phyloP scores from a whole-genome alignment of 2,888 invertebrate species.

The Idaea aversata region DNA sequence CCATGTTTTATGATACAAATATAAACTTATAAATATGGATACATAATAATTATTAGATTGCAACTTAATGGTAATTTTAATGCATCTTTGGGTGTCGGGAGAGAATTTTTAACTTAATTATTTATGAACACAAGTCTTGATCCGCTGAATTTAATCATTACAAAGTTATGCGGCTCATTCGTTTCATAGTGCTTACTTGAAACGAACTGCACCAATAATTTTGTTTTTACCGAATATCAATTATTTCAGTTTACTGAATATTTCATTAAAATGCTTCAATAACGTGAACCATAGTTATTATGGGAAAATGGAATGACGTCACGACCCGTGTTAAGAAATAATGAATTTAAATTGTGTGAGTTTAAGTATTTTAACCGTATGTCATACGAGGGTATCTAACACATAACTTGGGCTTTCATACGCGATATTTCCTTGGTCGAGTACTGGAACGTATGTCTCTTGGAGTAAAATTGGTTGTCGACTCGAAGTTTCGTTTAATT shows the following conservation, averaged over 20 bases:
- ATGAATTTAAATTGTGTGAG: conserved; percentile 16
- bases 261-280: no score
- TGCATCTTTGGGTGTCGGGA: conserved; percentile 29
- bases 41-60: not conserved
- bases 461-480: conserved; percentile 69
- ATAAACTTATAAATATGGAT: not conserved
- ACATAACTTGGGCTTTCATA: conserved; percentile 52
- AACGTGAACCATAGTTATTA: not conserved
- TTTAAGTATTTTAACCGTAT: conserved; percentile 28
- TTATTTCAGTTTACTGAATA: no score
- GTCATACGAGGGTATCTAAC: conserved; percentile 76
- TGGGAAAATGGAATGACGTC: not conserved
- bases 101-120: not conserved
- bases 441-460: conserved; percentile 71
- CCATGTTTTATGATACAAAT: not conserved
- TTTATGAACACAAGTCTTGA: not conserved
- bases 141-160: not conserved
- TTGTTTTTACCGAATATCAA: no score
- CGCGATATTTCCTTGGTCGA: conserved; percentile 54
- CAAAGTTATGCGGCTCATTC: no score
- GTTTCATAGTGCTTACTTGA: no score
- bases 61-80: conserved; percentile 30
- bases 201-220: no score
- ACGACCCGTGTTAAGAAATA: not conserved
- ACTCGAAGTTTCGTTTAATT: conserved; percentile 69